A percentile compares a stretch with the other conserved stretches of the same genome.
Evolutionary conservation across 2,113 vertebrate species (phyloP).

Genomic region (Mesoclemmys tuberculata): DNA sequence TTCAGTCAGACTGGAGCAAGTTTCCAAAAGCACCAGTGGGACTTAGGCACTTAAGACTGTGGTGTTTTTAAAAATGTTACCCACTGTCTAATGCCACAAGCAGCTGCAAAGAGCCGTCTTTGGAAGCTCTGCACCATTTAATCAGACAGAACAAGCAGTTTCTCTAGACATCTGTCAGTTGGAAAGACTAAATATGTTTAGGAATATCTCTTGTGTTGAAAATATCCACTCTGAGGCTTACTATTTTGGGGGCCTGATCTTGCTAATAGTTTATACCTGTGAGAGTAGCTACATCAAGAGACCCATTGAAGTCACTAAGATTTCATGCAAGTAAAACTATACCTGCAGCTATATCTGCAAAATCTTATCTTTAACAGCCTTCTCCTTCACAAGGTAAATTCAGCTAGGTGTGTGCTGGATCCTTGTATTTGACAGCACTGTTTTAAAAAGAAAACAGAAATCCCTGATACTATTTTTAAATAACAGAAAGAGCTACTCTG

Average conservation of each 20-base stretch:
- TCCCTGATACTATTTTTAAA: background rate
- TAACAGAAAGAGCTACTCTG: slow-evolving; percentile 7
- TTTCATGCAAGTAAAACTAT: background rate
- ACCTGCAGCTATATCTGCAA: background rate
- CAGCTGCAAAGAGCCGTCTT: background rate
- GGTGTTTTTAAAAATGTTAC: accelerated
- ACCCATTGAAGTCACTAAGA: background rate
- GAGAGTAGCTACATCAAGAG: background rate
- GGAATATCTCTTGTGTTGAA: background rate
- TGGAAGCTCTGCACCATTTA: background rate
- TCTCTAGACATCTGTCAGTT: background rate
- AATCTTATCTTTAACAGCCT: background rate
- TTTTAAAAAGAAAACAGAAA: background rate
- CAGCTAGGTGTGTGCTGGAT: background rate
- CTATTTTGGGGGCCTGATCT: background rate
- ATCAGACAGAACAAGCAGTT: background rate
- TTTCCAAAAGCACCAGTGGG: background rate
- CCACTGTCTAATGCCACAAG: background rate
- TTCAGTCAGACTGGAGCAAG: background rate
- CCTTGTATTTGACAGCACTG: background rate
- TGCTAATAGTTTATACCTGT: background rate
- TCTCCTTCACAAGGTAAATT: background rate
- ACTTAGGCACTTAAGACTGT: background rate
- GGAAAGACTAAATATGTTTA: background rate
- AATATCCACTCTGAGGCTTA: background rate